Evolutionary conservation across 2,797 vertebrate genomes (phyloP).

Genomic region (Capromys pilorides): DNA sequence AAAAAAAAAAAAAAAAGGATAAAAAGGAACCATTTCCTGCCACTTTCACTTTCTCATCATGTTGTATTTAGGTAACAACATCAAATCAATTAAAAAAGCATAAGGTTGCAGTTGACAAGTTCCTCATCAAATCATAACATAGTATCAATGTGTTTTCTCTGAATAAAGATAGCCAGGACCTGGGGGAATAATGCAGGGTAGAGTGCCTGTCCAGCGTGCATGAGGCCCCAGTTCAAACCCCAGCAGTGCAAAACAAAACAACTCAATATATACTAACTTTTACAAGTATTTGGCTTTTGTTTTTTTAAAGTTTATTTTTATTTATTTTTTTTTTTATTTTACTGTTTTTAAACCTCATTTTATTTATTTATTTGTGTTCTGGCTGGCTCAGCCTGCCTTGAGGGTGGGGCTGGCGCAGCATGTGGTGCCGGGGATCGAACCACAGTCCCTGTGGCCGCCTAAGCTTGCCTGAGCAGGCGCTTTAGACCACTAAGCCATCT

Average conservation of each 20-base stretch:
- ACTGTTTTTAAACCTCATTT: no score
- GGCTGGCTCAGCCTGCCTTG: no score
- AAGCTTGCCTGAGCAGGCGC: no score
- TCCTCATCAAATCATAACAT: background rate
- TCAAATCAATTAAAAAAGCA: background rate
- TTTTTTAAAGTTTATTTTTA: no score
- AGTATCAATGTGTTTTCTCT: slow-evolving; percentile 8
- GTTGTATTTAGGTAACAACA: background rate
- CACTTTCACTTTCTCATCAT: slow-evolving; percentile 34
- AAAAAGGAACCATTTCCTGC: slow-evolving; percentile 1
- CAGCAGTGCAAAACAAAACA: background rate
- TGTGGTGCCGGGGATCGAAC: no score
- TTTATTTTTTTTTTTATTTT: no score
- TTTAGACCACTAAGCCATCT: no score
- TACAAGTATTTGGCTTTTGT: background rate
- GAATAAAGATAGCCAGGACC: background rate
- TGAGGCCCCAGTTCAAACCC: background rate
- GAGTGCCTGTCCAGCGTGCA: background rate
- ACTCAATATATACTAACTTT: background rate
- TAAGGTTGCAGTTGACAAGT: background rate
- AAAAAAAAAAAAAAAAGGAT: background rate
- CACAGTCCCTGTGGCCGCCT: no score
- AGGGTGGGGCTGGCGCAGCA: no score
- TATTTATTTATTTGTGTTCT: no score
- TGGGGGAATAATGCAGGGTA: background rate